Base-by-base conservation (phyloP, 2,797 vertebrate genomes). In the Eptatretus atami region DNA sequence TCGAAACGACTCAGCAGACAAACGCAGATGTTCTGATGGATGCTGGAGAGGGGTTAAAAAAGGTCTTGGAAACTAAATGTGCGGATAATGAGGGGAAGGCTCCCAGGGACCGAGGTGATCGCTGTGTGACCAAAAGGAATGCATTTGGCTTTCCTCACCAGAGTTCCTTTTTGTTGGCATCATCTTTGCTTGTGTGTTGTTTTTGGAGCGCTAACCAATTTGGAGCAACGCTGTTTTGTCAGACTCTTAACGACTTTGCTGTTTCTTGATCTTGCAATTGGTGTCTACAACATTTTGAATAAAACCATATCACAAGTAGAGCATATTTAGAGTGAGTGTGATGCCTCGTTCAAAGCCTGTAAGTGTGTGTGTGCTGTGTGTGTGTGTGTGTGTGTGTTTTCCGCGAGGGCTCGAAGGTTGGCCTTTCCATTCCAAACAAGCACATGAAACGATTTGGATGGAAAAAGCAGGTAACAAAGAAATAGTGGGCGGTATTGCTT, bases 381-480 rank as follows among this genome's bases (percentile, higher is more conserved):
- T 60, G 55, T 60, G 14, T 60, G 14, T 25, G 55, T 60, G 55
- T 61, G n/a, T n/a, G n/a, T 61, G 25, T 69, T 66, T 66, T 68
- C 93, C 87, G 93, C 76, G 82, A 74, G 2, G 92, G 69, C 72
- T 98, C 53, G 92, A 93, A 73, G 90, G 90, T 5, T 98, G 92
- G 92, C 76, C n/a, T 98, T n/a, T 95, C 86, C 1, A 74, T 95
- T 64, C 92, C 92, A 19, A 77, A 88, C 68, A 92, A 92, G 73
- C 93, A 93, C 74, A 94, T 86, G 64, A 98, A 98, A 74, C 92
- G 86, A 71, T 92, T 96, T 71, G 83, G 87, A 65, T 96, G 92
- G 92, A 82, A 82, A 72, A 90, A 76, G 73, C 94, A 95, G 82
- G 92, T 96, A 71, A 68, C 63, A n/a, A 61, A 61, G 10, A 61